Percentiles rank a stretch among this genome's conserved stretches.
Evolutionary conservation across 2,888 invertebrate species (phyloP).

Genomic region (Ophion ventricosus): DNA sequence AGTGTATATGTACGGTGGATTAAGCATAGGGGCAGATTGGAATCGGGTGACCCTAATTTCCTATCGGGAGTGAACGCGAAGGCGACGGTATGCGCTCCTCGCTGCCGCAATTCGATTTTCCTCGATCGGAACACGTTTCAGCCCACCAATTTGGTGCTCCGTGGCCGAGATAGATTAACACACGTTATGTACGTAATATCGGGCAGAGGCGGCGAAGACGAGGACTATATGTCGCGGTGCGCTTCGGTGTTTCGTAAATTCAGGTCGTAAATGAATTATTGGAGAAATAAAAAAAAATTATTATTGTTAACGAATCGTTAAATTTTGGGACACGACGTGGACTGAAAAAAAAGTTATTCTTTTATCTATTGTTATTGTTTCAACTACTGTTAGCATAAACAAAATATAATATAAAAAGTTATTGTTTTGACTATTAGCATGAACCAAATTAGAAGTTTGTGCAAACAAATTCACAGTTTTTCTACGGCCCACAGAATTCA

Average conservation of each 20-base stretch:
- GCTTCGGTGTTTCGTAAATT: neutral
- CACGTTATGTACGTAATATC: conserved; percentile 7
- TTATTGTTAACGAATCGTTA: too few relatives aligned
- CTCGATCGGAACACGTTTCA: conserved; percentile 30
- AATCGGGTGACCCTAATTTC: conserved; percentile 58
- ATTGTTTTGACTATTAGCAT: too few relatives aligned
- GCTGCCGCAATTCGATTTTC: conserved; percentile 54
- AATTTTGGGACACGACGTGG: too few relatives aligned
- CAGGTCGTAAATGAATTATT: neutral
- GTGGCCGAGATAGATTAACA: conserved; percentile 40
- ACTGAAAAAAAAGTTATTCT: too few relatives aligned
- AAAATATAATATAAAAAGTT: too few relatives aligned
- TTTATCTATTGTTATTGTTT: too few relatives aligned
- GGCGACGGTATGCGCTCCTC: conserved; percentile 23
- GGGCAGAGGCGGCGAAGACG: neutral
- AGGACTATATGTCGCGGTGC: neutral
- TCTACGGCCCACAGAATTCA: too few relatives aligned
- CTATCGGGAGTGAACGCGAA: conserved; percentile 32
- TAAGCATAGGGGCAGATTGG: conserved; percentile 28
- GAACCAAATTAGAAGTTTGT: too few relatives aligned
- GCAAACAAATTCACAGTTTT: too few relatives aligned
- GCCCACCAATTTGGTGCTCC: conserved; percentile 51
- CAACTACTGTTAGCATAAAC: too few relatives aligned
- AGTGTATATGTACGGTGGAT: conserved; percentile 24
- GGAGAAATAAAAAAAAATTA: too few relatives aligned